Percentiles rank a stretch among this genome's conserved stretches.
phyloP scores from a whole-genome alignment of 64 coral and sea anemone genomes.

The Exaiptasia diaphana region DNA sequence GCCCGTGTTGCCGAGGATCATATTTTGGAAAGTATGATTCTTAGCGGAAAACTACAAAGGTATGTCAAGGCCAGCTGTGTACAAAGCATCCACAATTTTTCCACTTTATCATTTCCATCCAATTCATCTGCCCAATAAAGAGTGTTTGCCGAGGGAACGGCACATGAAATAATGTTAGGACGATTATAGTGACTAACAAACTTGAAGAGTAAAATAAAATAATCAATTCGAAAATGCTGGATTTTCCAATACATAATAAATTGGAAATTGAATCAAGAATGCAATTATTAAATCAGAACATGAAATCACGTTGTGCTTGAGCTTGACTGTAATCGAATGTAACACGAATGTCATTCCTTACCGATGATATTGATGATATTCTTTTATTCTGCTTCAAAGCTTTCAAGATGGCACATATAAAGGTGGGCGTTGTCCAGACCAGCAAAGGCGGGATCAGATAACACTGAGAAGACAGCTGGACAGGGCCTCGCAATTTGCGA shows the following conservation, averaged over 20 bases:
- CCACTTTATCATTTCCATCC: not conserved
- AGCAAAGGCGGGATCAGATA: conserved; percentile 37
- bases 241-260: no score
- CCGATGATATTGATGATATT: no score
- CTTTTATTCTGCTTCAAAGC: not conserved
- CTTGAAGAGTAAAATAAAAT: no score
- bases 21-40: conserved; percentile 5
- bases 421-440: conserved; percentile 38
- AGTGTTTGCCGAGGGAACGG: not conserved
- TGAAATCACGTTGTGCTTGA: no score
- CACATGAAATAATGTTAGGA: no score
- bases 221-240: no score
- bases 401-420: conserved; percentile 38
- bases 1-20: conserved; percentile 32
- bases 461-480: conserved; percentile 36
- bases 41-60: conserved; percentile 25
- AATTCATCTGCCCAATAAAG: not conserved
- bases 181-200: no score
- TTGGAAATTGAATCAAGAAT: no score
- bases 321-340: no score
- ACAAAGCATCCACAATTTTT: not conserved
- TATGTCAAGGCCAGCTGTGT: not conserved
- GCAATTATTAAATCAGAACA: no score
- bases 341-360: no score
- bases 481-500: conserved; percentile 1